These are phyloP conservation scores for Channa striata DNA, from an alignment of 2,797 vertebrate genomes.

Conservation along the genomic window DNA sequence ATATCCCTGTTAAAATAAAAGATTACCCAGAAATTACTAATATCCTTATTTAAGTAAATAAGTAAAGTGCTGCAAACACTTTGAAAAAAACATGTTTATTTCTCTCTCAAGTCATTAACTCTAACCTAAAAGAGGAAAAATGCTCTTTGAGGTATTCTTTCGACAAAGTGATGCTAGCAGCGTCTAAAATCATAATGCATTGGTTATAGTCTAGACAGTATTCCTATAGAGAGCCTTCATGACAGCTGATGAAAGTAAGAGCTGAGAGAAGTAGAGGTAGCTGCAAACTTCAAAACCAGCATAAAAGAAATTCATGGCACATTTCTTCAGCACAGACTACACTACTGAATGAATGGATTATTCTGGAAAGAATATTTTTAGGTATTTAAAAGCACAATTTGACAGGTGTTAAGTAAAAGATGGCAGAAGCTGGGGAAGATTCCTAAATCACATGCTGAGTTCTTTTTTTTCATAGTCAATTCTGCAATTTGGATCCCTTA, in stretches of 20 bases:
- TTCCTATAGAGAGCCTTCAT: conserved; percentile 9
- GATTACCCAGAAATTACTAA: not conserved
- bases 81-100: conserved; percentile 13
- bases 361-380: not conserved
- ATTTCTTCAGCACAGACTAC: not conserved
- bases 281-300: conserved; percentile 24
- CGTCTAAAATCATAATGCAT: conserved; percentile 37
- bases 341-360: conserved; percentile 1
- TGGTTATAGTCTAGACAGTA: conserved; percentile 22
- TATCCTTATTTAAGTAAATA: not conserved
- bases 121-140: conserved; percentile 25
- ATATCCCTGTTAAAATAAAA: not conserved
- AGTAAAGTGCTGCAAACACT: conserved; percentile 11
- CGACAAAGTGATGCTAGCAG: conserved; percentile 16
- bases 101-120: conserved; percentile 17
- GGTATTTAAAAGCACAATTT: not conserved
- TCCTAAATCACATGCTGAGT: conserved; percentile 4
- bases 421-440: not conserved
- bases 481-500: not conserved
- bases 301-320: conserved; percentile 15
- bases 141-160: conserved; percentile 19
- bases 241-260: conserved; percentile 44
- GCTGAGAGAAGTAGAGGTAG: conserved; percentile 21
- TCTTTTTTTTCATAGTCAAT: not conserved
- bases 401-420: not conserved